Conservation (phyloP, 2,797 vertebrate genomes). For the Nasua narica region DNA sequence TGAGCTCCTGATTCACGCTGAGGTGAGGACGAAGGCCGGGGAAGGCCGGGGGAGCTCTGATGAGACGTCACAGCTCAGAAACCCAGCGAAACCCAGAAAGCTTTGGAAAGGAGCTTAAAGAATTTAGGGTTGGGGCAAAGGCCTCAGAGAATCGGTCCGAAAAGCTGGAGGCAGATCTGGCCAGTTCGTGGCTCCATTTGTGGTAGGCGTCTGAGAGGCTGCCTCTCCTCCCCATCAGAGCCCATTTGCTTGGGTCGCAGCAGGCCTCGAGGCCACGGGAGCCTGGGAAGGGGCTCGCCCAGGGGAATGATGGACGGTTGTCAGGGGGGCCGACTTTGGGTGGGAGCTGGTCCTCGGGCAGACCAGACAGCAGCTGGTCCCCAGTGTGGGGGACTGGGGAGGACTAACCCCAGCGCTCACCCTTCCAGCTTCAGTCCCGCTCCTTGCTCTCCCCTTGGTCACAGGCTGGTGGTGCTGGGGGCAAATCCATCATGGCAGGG, state of each 20-base stretch:
- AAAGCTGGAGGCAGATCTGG: neutral
- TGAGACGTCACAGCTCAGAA: neutral
- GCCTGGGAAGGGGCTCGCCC: constrained; percentile 6
- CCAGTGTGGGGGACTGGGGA: neutral
- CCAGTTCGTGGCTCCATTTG: neutral
- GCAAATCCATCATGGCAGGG: constrained; percentile 22
- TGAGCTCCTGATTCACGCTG: neutral
- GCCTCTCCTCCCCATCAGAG: neutral
- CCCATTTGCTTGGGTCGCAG: neutral
- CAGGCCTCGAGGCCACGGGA: neutral
- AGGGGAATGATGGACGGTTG: constrained; percentile 33
- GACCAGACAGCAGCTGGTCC: constrained; percentile 66
- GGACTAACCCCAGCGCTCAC: neutral
- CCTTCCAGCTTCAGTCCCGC: neutral
- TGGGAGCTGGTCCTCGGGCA: constrained; percentile 51
- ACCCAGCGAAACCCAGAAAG: neutral
- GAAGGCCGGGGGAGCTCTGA: no score
- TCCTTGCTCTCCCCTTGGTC: constrained; percentile 58
- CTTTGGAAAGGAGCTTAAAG: constrained; percentile 3
- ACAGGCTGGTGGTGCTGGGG: constrained; percentile 37
- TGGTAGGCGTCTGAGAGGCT: neutral
- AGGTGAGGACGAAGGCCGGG: neutral
- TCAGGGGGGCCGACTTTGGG: constrained; percentile 38
- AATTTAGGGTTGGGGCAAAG: neutral
- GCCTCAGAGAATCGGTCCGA: neutral